phyloP scores from a whole-genome alignment of 2,888 invertebrate genomes.

The Drosophila neonasuta region DNA sequence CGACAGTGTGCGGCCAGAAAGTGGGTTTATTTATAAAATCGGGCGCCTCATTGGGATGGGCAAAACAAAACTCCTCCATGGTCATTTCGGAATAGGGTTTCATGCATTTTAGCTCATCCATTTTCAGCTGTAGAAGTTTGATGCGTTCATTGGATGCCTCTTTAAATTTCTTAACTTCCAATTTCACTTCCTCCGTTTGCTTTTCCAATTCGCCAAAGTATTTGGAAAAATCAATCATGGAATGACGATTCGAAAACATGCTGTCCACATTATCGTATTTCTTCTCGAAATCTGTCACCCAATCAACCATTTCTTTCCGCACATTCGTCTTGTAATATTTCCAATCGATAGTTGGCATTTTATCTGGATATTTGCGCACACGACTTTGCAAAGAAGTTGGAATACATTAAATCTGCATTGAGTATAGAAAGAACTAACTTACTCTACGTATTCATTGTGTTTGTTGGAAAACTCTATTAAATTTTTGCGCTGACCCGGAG shows the following conservation, averaged over 20 bases:
- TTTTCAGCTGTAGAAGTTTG: constrained; percentile 84
- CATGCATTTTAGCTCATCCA: constrained; percentile 85
- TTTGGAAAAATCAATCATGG: constrained; percentile 67
- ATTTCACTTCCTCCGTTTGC: constrained; percentile 85
- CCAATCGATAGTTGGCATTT: constrained; percentile 92
- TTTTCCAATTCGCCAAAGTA: constrained; percentile 84
- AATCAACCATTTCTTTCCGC: constrained; percentile 86
- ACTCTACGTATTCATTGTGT: constrained; percentile 64
- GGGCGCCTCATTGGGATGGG: constrained; percentile 88
- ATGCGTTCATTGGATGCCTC: constrained; percentile 71
- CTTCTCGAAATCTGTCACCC: constrained; percentile 93
- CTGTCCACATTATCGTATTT: constrained; percentile 84
- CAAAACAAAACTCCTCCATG: constrained; percentile 88
- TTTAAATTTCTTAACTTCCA: constrained; percentile 65
- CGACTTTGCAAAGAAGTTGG: constrained; percentile 50
- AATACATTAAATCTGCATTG: not conserved
- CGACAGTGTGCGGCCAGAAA: constrained; percentile 91
- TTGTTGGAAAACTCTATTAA: constrained; percentile 59
- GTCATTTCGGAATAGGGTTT: constrained; percentile 93
- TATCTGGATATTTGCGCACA: constrained; percentile 84
- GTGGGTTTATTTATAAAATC: constrained; percentile 89
- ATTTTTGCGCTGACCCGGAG: constrained; percentile 65
- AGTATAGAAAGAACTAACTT: constrained; percentile 16
- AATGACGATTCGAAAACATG: constrained; percentile 59
- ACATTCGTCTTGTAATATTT: constrained; percentile 87